Evolutionary conservation across 2,113 vertebrate species (phyloP), one percentile per base, ranked within the genome.

Genomic region (Athene noctua): DNA sequence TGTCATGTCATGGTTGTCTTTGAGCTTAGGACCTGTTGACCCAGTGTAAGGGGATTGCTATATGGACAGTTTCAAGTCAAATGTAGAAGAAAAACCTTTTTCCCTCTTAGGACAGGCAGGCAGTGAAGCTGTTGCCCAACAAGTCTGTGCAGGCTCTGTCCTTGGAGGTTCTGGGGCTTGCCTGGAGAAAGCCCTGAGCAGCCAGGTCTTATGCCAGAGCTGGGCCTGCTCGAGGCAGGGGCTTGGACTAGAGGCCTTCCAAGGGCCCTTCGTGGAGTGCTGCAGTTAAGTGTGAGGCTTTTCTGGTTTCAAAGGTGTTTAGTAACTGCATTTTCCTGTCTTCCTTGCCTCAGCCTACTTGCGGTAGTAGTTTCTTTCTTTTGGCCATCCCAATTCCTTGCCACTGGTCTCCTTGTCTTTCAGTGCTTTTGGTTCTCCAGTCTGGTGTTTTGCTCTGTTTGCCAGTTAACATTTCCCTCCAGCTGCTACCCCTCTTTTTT

Each of bases 41-140:
- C 29, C 29, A 5, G 29, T 9, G 15, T 11, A 18, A 52, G 55
- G 22, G 30, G 13, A 44, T 74, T 11, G 3, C 70, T 38, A 9
- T 10, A 12, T 0, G 1, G 47, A 30, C 27, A 15, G 26, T 34
- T 15, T 9, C 10, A 9, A 29, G 16, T n/a, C 5, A 4, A 30
- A 19, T 4, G 44, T 54, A 47, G 82, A 34, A 67, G 86, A 66
- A 58, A 23, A 79, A 23, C 15, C 36, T 66, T 40, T 13, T 26
- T 71, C 9, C 16, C 22, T 25, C 10, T 46, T 25, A 25, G 46
- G 63, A 27, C 21, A 55, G 63, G 32, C 29, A 42, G 67, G 22
- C 20, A 15, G 49, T 13, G 38, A 19, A 68, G 77, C 55, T 0
- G 1, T 47, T 80, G 38, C n/a, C 61, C 26, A 27, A 22, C n/a